phyloP scores from a whole-genome alignment of 2,113 vertebrate species.

The Puma concolor region DNA sequence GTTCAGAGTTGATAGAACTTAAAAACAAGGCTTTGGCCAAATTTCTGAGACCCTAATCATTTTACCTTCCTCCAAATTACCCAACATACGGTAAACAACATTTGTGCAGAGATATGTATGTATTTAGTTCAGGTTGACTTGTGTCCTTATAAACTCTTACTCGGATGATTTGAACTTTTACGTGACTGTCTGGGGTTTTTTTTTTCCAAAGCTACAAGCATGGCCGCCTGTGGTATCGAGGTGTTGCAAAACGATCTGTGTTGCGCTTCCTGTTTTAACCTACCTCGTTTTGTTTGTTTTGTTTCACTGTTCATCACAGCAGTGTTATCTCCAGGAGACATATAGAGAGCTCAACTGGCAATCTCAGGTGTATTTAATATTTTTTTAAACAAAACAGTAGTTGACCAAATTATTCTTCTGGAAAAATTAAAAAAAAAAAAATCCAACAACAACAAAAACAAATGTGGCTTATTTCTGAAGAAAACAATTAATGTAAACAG shows the following conservation, averaged over 20 bases:
- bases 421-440: background rate
- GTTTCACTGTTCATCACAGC: conserved; percentile 87
- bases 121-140: conserved; percentile 89
- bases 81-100: conserved; percentile 86
- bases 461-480: conserved; percentile 57
- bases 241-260: conserved; percentile 88
- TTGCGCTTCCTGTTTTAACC: conserved; percentile 91
- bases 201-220: conserved; percentile 89
- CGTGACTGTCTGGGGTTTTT: conserved; percentile 86
- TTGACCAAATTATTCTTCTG: conserved; percentile 83
- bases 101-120: conserved; percentile 89
- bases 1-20: conserved; percentile 81
- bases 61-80: conserved; percentile 84
- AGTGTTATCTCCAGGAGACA: conserved; percentile 87
- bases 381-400: conserved; percentile 84
- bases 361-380: conserved; percentile 84
- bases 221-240: conserved; percentile 89
- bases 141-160: conserved; percentile 89
- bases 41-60: conserved; percentile 82
- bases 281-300: conserved; percentile 90
- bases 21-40: conserved; percentile 82
- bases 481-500: conserved; percentile 28
- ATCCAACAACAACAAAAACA: conserved; percentile 1
- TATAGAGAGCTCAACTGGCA: conserved; percentile 88
- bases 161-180: conserved; percentile 86